phyloP scores from a whole-genome alignment of 1,140 invertebrate genomes.

The Acromyrmex echinatior region DNA sequence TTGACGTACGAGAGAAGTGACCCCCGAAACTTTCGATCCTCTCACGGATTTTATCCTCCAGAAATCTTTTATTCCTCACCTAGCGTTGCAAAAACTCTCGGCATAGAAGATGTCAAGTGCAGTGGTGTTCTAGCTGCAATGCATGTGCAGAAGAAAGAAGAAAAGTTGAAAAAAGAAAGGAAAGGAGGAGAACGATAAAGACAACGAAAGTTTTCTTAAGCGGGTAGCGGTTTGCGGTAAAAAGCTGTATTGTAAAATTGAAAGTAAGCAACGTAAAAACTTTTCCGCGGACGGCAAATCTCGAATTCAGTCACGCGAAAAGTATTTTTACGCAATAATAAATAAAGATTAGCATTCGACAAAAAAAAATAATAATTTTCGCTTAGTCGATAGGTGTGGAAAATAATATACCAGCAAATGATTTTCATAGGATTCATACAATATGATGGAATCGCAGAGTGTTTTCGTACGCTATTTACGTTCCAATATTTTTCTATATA shows the following conservation, averaged over 20 bases:
- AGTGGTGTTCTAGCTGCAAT: conserved; percentile 49
- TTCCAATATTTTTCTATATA: conserved; percentile 56
- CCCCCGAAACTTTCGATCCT: conserved; percentile 65
- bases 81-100: conserved; percentile 69
- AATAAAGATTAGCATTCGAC: conserved; percentile 39
- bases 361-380: not conserved
- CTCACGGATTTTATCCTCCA: conserved; percentile 69
- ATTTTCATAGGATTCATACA: conserved; percentile 9
- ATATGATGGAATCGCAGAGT: conserved; percentile 31
- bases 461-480: conserved; percentile 35
- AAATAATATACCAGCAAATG: not conserved
- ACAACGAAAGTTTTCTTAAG: conserved; percentile 56
- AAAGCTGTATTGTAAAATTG: conserved; percentile 63
- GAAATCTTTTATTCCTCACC: conserved; percentile 72
- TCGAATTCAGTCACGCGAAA: not conserved
- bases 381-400: not conserved
- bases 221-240: conserved; percentile 42
- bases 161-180: not conserved
- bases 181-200: conserved; percentile 20
- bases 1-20: conserved; percentile 38
- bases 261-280: conserved; percentile 50
- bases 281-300: conserved; percentile 23
- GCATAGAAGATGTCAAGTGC: conserved; percentile 65
- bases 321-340: conserved; percentile 17
- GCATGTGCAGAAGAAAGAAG: conserved; percentile 10